Percentiles rank a stretch among this genome's conserved stretches.
These are phyloP conservation scores for Nannoperca obscura DNA, from an alignment of 2,797 vertebrate genomes.

Conservation along the genomic window DNA sequence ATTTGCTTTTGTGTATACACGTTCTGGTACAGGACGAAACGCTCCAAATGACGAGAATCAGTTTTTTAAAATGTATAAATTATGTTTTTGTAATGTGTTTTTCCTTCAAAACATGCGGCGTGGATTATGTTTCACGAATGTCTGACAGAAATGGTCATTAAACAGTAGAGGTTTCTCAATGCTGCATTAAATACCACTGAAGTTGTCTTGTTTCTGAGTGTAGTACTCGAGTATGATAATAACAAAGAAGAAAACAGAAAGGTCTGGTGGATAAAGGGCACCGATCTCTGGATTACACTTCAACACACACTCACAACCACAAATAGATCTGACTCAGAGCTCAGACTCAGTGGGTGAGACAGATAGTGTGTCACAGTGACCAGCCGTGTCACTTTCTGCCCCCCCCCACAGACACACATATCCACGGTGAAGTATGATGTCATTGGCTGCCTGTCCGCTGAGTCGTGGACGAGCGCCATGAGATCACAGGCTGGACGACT, in stretches of 20 bases:
- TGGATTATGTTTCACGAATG: not conserved
- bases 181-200: not conserved
- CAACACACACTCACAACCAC: constrained; percentile 34
- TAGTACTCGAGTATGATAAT: not conserved
- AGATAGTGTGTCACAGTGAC: constrained; percentile 77
- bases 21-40: constrained; percentile 4
- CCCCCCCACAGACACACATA: constrained; percentile 17
- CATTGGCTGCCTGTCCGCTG: constrained; percentile 70
- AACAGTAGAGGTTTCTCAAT: too few species aligned
- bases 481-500: constrained; percentile 65
- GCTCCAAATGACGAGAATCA: not conserved
- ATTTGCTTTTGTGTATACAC: constrained; percentile 7
- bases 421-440: constrained; percentile 67
- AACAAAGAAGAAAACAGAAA: constrained; percentile 5
- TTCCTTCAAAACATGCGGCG: not conserved
- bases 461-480: constrained; percentile 64
- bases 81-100: not conserved
- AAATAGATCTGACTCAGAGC: constrained; percentile 58
- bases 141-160: not conserved
- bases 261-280: not conserved
- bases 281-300: constrained; percentile 21
- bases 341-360: constrained; percentile 46
- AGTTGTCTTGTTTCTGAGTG: constrained; percentile 2
- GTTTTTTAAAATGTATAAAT: not conserved
- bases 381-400: constrained; percentile 76